Percentiles rank a stretch among this genome's conserved stretches.
These are phyloP conservation scores for Arctopsyche grandis DNA, from an alignment of 1,140 invertebrate species.

Conservation along the genomic window DNA sequence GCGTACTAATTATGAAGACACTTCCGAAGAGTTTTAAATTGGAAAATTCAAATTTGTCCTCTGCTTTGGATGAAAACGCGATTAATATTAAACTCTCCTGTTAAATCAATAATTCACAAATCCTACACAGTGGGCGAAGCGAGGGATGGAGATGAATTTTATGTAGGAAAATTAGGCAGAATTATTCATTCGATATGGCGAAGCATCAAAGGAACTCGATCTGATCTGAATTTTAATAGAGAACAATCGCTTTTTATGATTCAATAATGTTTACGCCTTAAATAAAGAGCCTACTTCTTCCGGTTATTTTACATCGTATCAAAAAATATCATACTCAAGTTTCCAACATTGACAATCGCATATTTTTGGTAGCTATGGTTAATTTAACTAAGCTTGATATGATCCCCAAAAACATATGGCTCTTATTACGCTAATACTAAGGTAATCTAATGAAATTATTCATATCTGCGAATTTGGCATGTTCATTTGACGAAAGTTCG, in stretches of 20 bases:
- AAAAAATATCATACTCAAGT: no score
- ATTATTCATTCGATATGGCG: constrained; percentile 24
- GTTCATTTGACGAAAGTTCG: no score
- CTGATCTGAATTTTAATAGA: constrained; percentile 26
- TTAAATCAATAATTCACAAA: constrained; percentile 16
- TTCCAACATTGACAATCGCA: no score
- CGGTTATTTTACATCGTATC: no score
- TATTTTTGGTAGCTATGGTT: no score
- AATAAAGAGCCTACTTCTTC: no score
- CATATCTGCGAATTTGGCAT: no score
- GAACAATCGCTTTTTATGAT: constrained; percentile 13
- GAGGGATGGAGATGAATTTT: not conserved
- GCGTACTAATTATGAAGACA: not conserved
- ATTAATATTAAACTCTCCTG: constrained; percentile 15
- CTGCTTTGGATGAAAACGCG: not conserved
- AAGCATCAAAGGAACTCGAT: constrained; percentile 14
- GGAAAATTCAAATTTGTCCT: not conserved
- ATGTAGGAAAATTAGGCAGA: not conserved
- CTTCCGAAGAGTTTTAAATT: not conserved
- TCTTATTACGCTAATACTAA: no score
- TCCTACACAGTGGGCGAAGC: not conserved
- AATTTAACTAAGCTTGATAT: no score
- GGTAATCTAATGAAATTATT: no score
- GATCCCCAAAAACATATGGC: no score
- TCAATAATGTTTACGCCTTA: no score